Percentiles rank a stretch among this genome's conserved stretches.
Conservation (phyloP, 2,797 vertebrate genomes). For the Sarcophilus harrisii region DNA sequence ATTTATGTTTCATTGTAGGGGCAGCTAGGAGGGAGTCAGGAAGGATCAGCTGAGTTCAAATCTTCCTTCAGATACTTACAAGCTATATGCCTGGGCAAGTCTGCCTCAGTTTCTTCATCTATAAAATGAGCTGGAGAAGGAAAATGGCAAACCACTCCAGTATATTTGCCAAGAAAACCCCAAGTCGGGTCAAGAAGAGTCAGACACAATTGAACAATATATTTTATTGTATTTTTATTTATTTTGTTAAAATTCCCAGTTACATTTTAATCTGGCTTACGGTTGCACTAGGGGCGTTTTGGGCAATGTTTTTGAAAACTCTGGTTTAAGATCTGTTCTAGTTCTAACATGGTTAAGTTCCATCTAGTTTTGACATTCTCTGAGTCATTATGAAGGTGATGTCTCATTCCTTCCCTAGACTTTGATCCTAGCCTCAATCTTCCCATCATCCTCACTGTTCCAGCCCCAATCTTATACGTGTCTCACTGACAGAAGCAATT, state of each 20-base stretch:
- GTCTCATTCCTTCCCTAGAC: not conserved
- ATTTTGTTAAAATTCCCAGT: not conserved
- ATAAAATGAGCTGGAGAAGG: not conserved
- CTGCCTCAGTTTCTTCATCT: not conserved
- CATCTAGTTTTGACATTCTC: not conserved
- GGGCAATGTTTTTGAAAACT: not conserved
- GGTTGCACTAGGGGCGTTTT: not conserved
- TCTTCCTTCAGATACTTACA: not conserved
- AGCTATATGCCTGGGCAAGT: not conserved
- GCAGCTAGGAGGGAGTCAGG: not conserved
- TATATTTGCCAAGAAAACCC: not conserved
- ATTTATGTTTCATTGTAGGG: not conserved
- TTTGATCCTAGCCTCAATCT: not conserved
- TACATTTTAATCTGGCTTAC: not conserved
- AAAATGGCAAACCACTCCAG: not conserved
- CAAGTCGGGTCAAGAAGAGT: not conserved
- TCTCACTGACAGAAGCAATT: conserved; percentile 58
- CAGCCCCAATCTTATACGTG: conserved; percentile 37
- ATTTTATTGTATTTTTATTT: not conserved
- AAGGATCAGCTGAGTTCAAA: not conserved
- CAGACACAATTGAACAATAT: not conserved
- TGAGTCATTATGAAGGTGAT: not conserved
- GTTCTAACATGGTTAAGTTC: not conserved
- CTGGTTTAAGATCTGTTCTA: not conserved
- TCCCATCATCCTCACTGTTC: not conserved